A percentile compares a stretch with the other conserved stretches of the same genome.
phyloP scores from a whole-genome alignment of 2,888 invertebrate genomes.

The Blastobasis adustella region DNA sequence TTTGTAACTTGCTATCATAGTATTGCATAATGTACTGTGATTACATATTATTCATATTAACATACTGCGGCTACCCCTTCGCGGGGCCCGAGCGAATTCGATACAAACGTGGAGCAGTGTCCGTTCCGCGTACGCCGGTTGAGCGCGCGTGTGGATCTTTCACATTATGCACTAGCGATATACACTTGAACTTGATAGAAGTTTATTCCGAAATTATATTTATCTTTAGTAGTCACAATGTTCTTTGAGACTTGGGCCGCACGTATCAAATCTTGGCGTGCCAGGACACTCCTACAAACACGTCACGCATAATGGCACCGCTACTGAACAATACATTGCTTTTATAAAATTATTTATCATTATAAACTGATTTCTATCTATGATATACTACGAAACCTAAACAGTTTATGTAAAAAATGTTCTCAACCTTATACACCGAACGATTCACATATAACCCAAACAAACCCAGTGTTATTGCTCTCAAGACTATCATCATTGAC shows the following conservation, averaged over 20 bases:
- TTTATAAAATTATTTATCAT: conserved; percentile 37
- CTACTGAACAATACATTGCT: conserved; percentile 48
- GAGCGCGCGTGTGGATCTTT: too few relatives aligned
- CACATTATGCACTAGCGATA: too few relatives aligned
- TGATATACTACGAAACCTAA: conserved; percentile 45
- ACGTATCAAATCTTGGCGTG: too few relatives aligned
- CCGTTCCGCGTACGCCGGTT: too few relatives aligned
- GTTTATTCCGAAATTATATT: too few relatives aligned
- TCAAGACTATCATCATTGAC: conserved; percentile 33
- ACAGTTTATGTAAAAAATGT: conserved; percentile 48
- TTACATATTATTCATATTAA: conserved; percentile 5
- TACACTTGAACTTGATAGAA: too few relatives aligned
- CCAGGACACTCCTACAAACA: conserved; percentile 19
- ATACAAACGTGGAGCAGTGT: too few relatives aligned
- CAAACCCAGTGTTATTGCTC: conserved; percentile 46
- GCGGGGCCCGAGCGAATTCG: too few relatives aligned
- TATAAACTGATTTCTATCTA: conserved; percentile 52
- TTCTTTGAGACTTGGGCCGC: not conserved
- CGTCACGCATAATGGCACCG: conserved; percentile 59
- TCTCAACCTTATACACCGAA: conserved; percentile 38
- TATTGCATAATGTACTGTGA: conserved; percentile 32
- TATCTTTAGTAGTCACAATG: not conserved
- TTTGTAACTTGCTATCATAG: conserved; percentile 37
- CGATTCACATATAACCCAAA: conserved; percentile 41
- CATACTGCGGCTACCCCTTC: too few relatives aligned